A percentile compares a stretch with the other conserved stretches of the same genome.
phyloP scores from a whole-genome alignment of 2,888 invertebrate species.

The Meteorus cinctellus region DNA sequence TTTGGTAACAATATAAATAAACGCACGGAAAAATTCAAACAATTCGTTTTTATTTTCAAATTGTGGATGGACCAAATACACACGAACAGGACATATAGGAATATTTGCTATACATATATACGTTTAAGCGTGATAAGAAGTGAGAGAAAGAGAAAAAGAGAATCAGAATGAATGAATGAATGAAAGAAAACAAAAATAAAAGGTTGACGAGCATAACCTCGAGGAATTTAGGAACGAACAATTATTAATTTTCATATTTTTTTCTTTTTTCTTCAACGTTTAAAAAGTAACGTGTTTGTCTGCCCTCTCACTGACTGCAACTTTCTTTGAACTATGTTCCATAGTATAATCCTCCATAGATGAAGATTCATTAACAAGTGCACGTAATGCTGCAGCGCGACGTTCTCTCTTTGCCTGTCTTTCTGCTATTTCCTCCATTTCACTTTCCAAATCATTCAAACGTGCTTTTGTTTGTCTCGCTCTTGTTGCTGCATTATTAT shows the following conservation, averaged over 20 bases:
- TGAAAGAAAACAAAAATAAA: background rate
- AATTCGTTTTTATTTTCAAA: slow-evolving; percentile 13
- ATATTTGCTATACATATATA: background rate
- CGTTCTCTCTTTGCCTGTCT: slow-evolving; percentile 82
- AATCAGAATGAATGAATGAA: background rate
- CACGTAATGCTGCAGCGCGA: slow-evolving; percentile 81
- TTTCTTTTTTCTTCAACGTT: background rate
- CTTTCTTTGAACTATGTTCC: slow-evolving; percentile 59
- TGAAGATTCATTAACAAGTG: slow-evolving; percentile 79
- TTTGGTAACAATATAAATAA: slow-evolving; percentile 14
- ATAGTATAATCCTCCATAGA: slow-evolving; percentile 65
- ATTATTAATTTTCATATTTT: background rate
- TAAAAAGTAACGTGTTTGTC: slow-evolving; percentile 72
- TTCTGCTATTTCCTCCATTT: slow-evolving; percentile 83
- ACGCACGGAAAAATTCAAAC: slow-evolving; percentile 24
- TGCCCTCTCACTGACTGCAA: slow-evolving; percentile 59
- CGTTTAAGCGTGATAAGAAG: slow-evolving; percentile 5
- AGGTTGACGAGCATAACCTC: slow-evolving; percentile 11
- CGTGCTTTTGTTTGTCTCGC: slow-evolving; percentile 81
- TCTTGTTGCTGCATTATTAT: slow-evolving; percentile 77
- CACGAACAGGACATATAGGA: slow-evolving; percentile 5
- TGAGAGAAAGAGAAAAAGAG: slow-evolving; percentile 1
- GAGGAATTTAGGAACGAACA: slow-evolving; percentile 11
- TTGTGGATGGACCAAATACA: slow-evolving; percentile 21
- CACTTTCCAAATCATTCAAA: slow-evolving; percentile 82